Conservation (phyloP, 2,888 invertebrate species). For the Anagyrus pseudococci region DNA sequence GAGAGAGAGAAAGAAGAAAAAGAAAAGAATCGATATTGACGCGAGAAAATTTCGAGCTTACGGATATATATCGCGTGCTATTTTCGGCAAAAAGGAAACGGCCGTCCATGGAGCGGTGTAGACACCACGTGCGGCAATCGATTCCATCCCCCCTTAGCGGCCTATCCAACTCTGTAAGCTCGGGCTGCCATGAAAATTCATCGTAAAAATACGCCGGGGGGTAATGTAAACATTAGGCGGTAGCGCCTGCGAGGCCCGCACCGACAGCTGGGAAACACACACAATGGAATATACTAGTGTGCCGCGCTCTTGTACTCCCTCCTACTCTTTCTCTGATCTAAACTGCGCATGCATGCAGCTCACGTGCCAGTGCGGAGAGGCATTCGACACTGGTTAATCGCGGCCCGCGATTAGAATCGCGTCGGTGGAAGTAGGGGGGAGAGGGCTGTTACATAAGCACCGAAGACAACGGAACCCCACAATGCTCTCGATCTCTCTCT, state of each 20-base stretch:
- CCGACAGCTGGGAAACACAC: slow-evolving; percentile 26
- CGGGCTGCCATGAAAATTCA: slow-evolving; percentile 23
- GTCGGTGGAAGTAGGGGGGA: not conserved
- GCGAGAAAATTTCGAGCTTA: no score
- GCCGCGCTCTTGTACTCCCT: no score
- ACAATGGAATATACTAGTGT: slow-evolving; percentile 26
- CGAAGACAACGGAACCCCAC: slow-evolving; percentile 18
- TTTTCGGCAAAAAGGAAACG: no score
- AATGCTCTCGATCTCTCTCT: slow-evolving; percentile 22
- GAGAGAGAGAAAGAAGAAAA: no score
- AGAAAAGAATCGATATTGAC: no score
- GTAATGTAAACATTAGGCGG: slow-evolving; percentile 32
- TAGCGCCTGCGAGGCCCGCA: not conserved
- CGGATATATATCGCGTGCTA: no score
- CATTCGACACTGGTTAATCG: slow-evolving; percentile 35
- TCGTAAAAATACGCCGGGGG: slow-evolving; percentile 8
- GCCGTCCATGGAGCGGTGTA: no score
- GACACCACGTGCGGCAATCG: no score
- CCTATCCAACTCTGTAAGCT: no score
- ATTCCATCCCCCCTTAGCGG: no score
- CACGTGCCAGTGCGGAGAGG: slow-evolving; percentile 2
- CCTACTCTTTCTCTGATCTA: no score
- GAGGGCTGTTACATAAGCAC: slow-evolving; percentile 16
- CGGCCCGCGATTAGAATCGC: slow-evolving; percentile 26
- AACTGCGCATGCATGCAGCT: slow-evolving; percentile 16